Evolutionary conservation across 2,888 invertebrate species (phyloP).

Genomic region (Macrosoma leucophasiata): DNA sequence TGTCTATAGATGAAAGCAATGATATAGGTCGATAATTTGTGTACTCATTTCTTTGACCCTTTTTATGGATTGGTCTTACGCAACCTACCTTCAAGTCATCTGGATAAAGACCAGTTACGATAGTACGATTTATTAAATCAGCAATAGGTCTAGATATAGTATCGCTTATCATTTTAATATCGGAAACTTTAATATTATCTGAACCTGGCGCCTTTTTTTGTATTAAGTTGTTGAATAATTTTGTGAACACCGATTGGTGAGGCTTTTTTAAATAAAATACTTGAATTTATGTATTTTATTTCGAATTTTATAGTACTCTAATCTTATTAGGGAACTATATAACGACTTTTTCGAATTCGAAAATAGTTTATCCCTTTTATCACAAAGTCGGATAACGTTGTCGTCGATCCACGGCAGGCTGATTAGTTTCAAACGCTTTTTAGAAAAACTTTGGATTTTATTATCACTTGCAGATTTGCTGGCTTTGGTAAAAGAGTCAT

Average conservation of each 20-base stretch:
- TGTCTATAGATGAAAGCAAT: constrained; percentile 21
- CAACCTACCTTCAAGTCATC: constrained; percentile 22
- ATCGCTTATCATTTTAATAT: constrained; percentile 13
- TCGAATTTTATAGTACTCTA: too few relatives aligned
- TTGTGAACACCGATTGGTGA: constrained; percentile 2
- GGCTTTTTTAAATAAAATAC: constrained; percentile 8
- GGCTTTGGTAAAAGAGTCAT: neutral
- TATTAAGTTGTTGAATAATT: constrained; percentile 17
- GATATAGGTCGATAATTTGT: constrained; percentile 26
- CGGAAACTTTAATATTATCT: constrained; percentile 14
- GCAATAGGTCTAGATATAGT: constrained; percentile 20
- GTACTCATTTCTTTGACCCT: too few relatives aligned
- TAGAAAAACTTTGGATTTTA: too few relatives aligned
- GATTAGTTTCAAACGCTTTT: too few relatives aligned
- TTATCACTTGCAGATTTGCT: too few relatives aligned
- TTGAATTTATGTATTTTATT: too few relatives aligned
- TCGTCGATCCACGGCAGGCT: constrained; percentile 7
- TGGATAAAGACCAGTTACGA: constrained; percentile 20
- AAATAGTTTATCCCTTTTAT: constrained; percentile 7
- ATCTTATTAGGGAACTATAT: too few relatives aligned
- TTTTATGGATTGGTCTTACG: constrained; percentile 22
- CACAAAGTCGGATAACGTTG: constrained; percentile 1
- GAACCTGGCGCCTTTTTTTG: constrained; percentile 19
- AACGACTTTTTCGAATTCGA: constrained; percentile 3
- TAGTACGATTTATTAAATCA: constrained; percentile 23